phyloP scores from a whole-genome alignment of 1,140 invertebrate species.

The Leptonema lineaticorne region DNA sequence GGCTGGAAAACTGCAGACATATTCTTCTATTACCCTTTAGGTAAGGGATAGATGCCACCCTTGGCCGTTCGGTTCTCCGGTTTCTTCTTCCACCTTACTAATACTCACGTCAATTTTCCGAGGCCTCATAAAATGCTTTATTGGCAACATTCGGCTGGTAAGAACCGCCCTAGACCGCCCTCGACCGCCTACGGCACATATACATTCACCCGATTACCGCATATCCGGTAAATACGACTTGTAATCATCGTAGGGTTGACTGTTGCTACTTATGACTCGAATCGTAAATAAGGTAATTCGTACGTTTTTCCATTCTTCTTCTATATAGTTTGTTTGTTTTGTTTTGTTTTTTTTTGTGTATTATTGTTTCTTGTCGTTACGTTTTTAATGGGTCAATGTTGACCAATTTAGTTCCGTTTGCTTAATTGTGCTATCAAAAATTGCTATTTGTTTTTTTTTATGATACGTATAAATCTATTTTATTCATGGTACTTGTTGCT shows the following conservation, averaged over 20 bases:
- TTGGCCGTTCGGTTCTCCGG: constrained; percentile 10
- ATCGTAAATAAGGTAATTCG: neutral
- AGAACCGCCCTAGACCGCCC: too few relatives aligned
- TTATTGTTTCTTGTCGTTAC: neutral
- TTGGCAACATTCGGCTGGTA: constrained; percentile 35
- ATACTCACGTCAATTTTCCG: constrained; percentile 38
- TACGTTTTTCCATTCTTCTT: neutral
- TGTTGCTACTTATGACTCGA: neutral
- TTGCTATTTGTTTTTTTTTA: too few relatives aligned
- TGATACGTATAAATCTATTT: too few relatives aligned
- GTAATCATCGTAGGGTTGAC: constrained; percentile 12
- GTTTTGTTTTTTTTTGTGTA: neutral
- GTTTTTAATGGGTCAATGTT: too few relatives aligned
- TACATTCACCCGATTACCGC: neutral
- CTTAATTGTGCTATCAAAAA: too few relatives aligned
- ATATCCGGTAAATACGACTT: neutral
- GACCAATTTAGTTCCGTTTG: too few relatives aligned
- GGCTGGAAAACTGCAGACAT: constrained; percentile 40
- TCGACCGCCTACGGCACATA: too few relatives aligned
- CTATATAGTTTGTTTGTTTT: too few relatives aligned
- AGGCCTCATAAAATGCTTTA: constrained; percentile 39
- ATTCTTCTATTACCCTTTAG: constrained; percentile 42
- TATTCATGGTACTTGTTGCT: too few relatives aligned
- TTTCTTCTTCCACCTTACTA: constrained; percentile 16
- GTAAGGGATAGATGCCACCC: constrained; percentile 14